Percentiles rank a stretch among this genome's conserved stretches.
These are phyloP conservation scores for Sisor rabdophorus DNA, from an alignment of 2,113 vertebrate genomes.

Conservation along the genomic window DNA sequence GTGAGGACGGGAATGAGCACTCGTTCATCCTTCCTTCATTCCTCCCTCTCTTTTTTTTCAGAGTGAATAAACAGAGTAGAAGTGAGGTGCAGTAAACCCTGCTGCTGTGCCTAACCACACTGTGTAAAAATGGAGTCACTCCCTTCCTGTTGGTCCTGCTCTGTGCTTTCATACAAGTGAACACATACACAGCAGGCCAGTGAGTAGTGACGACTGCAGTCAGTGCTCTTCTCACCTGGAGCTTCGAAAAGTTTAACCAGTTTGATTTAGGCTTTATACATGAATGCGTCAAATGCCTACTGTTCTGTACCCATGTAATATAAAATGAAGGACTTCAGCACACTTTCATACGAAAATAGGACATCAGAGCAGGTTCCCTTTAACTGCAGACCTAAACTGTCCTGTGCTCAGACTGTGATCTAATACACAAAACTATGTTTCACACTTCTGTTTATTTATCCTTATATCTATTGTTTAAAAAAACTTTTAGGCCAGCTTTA, in stretches of 20 bases:
- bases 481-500: no score
- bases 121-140: constrained; percentile 44
- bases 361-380: neutral
- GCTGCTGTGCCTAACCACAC: constrained; percentile 54
- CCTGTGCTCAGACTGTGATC: neutral
- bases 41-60: constrained; percentile 52
- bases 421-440: neutral
- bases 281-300: neutral
- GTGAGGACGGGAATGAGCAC: constrained; percentile 60
- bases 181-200: neutral
- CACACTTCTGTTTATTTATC: neutral
- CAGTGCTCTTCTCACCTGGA: neutral
- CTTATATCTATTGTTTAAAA: neutral
- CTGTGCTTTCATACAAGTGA: constrained; percentile 20
- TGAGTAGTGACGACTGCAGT: neutral
- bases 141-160: constrained; percentile 43
- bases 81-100: constrained; percentile 53
- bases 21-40: constrained; percentile 65
- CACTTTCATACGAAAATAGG: constrained; percentile 5
- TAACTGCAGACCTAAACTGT: neutral
- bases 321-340: neutral
- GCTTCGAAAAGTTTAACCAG: neutral
- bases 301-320: neutral
- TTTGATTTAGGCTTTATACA: neutral
- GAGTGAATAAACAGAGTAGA: constrained; percentile 57